Evolutionary conservation across 2,888 invertebrate genomes (phyloP).

Genomic region (Venusia cambrica): DNA sequence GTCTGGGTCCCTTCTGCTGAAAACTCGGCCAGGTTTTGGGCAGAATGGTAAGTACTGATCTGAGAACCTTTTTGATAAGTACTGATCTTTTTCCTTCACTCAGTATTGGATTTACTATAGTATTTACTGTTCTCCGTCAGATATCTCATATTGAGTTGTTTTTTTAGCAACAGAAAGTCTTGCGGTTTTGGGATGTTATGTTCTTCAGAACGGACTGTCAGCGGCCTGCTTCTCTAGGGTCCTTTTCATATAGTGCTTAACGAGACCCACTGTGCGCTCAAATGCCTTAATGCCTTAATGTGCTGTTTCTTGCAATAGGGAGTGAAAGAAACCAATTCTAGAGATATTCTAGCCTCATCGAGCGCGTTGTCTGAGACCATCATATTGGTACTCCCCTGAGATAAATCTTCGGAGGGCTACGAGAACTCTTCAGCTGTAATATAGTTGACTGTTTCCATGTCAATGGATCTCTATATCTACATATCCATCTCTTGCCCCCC

Average conservation of each 20-base stretch:
- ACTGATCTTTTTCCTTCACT: background rate
- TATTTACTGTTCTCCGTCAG: no score
- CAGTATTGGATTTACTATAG: background rate
- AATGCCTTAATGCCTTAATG: background rate
- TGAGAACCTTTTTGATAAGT: slow-evolving; percentile 1
- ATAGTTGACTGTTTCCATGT: no score
- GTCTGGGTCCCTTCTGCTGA: no score
- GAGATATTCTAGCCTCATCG: slow-evolving; percentile 13
- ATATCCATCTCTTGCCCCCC: no score
- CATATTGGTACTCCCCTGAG: slow-evolving; percentile 8
- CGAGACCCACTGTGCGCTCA: background rate
- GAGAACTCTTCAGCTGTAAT: slow-evolving; percentile 22
- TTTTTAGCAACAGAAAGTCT: background rate
- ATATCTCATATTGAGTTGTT: background rate
- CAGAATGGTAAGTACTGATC: slow-evolving; percentile 1
- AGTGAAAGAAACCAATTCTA: slow-evolving; percentile 14
- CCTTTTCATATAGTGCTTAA: slow-evolving; percentile 1
- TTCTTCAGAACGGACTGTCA: background rate
- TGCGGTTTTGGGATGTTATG: background rate
- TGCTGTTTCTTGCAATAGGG: slow-evolving; percentile 7
- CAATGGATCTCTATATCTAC: no score
- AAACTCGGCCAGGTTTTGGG: no score
- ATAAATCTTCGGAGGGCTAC: slow-evolving; percentile 18
- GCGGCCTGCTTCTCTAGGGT: background rate
- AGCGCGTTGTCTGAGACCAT: slow-evolving; percentile 24